Conservation (phyloP, 2,113 vertebrate genomes). For the Serinus canaria region DNA sequence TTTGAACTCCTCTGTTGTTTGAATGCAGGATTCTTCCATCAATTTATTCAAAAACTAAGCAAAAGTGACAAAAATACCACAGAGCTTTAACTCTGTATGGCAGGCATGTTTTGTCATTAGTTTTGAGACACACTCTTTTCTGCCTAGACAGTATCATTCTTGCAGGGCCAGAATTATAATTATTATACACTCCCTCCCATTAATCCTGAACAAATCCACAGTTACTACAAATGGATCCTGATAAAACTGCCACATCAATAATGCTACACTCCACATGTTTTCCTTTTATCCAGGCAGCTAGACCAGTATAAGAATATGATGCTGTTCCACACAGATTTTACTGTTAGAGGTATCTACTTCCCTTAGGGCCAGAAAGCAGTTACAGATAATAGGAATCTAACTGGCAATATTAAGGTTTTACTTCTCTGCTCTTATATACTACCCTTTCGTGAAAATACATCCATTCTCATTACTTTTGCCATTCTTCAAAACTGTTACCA, state of each 20-base stretch:
- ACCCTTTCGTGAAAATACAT: conserved; percentile 17
- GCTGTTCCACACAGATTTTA: conserved; percentile 2
- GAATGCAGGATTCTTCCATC: not conserved
- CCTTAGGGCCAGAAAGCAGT: conserved; percentile 31
- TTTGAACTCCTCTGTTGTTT: not conserved
- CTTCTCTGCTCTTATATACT: not conserved
- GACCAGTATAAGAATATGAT: not conserved
- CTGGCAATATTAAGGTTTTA: conserved; percentile 24
- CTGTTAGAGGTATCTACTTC: conserved; percentile 8
- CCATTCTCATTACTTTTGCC: conserved; percentile 15
- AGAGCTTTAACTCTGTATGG: not conserved
- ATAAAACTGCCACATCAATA: not conserved
- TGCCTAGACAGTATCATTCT: not conserved
- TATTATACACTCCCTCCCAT: not conserved
- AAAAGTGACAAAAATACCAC: not conserved
- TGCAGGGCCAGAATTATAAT: not conserved
- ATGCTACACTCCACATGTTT: not conserved
- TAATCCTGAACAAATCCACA: not conserved
- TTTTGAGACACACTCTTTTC: not conserved
- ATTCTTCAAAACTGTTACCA: conserved; percentile 16
- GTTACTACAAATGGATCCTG: not conserved
- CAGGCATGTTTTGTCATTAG: not conserved
- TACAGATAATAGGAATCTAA: conserved; percentile 46
- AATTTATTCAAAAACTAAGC: not conserved
- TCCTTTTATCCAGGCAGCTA: not conserved